These are phyloP conservation scores for Hyles vespertilio DNA, from an alignment of 1,140 invertebrate genomes.

Conservation along the genomic window DNA sequence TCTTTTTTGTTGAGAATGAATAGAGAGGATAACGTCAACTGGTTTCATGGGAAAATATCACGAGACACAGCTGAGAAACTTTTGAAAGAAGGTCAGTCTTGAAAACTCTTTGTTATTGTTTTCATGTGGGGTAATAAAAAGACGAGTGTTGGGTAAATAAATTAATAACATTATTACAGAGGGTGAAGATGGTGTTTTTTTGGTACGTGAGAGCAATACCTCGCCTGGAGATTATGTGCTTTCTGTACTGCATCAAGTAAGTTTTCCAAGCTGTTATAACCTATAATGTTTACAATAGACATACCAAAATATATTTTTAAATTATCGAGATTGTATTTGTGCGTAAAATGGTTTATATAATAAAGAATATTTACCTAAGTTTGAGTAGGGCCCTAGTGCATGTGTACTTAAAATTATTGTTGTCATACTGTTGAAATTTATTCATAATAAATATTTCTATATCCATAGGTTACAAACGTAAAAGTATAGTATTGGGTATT, in stretches of 20 bases:
- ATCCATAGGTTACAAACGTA: no score
- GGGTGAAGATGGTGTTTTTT: conserved; percentile 86
- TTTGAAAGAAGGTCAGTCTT: conserved; percentile 79
- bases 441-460: no score
- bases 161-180: conserved; percentile 51
- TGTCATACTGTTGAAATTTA: no score
- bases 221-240: conserved; percentile 93
- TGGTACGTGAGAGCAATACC: conserved; percentile 92
- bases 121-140: conserved; percentile 9
- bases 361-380: no score
- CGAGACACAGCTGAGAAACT: conserved; percentile 87
- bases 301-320: no score
- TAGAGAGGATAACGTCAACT: conserved; percentile 82
- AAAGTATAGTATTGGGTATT: no score
- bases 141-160: no score
- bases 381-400: no score
- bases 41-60: conserved; percentile 91
- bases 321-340: no score
- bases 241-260: conserved; percentile 83
- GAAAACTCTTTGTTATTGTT: conserved; percentile 30
- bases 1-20: conserved; percentile 79
- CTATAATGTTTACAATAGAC: no score
- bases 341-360: no score
- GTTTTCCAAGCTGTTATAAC: neutral
- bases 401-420: no score